Evolutionary conservation across 2,113 vertebrate species (phyloP).

Genomic region (Hippocampus zosterae): DNA sequence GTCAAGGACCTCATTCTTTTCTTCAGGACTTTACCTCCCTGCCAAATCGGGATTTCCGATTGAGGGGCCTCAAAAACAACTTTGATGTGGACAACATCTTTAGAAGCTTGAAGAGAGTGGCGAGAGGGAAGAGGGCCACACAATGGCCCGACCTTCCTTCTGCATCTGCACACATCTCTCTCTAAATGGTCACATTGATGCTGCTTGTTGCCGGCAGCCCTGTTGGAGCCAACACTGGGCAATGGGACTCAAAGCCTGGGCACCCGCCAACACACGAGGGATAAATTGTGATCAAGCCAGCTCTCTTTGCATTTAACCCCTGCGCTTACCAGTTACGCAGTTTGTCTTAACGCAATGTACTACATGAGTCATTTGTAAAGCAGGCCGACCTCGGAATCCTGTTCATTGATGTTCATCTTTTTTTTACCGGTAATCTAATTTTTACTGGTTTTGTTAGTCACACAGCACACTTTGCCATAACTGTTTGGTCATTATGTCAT

Average conservation of each 20-base stretch:
- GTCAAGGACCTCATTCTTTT: slow-evolving; percentile 65
- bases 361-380: slow-evolving; percentile 24
- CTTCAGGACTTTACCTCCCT: slow-evolving; percentile 50
- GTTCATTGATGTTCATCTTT: slow-evolving; percentile 4
- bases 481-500: slow-evolving; percentile 12
- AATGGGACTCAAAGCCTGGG: slow-evolving; percentile 55
- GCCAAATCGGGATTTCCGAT: slow-evolving; percentile 71
- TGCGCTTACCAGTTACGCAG: slow-evolving; percentile 30
- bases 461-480: background rate
- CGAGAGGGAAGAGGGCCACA: slow-evolving; percentile 46
- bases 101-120: slow-evolving; percentile 59
- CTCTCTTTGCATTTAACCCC: slow-evolving; percentile 55
- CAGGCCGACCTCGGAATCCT: slow-evolving; percentile 11
- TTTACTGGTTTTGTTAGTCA: background rate
- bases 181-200: slow-evolving; percentile 72
- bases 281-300: slow-evolving; percentile 65
- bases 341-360: slow-evolving; percentile 27
- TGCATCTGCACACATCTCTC: slow-evolving; percentile 65
- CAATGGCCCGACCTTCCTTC: slow-evolving; percentile 64
- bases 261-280: slow-evolving; percentile 59
- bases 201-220: slow-evolving; percentile 52
- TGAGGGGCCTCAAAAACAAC: slow-evolving; percentile 64
- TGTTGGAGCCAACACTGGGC: slow-evolving; percentile 61
- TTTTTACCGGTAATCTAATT: background rate
- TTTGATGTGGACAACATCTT: slow-evolving; percentile 67